Base-by-base conservation (phyloP, 2,113 vertebrate genomes). In the Pseudorasbora parva region DNA sequence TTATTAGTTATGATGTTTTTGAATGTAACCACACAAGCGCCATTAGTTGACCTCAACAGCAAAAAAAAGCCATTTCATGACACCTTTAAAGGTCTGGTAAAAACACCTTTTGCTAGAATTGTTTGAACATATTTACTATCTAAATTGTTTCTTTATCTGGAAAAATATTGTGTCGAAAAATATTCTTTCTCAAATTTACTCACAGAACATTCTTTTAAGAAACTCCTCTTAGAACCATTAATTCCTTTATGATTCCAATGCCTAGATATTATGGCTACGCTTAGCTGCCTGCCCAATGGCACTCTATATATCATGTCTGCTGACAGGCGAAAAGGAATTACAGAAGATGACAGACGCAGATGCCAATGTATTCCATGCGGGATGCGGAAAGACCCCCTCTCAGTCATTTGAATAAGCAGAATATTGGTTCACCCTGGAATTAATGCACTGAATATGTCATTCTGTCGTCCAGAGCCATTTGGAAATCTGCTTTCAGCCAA, bases 351-450 rank as follows among this genome's bases (percentile, higher is more conserved):
- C 27, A 85, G 57, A 47, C 17, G 11, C 37, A 56, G 60, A 56
- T 49, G 45, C 59, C 74, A 76, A 57, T 57, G n/a, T 78, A 59
- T 59, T 78, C 75, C 56, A 59, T 25, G 25, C 2, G 25, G 59
- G 8, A 79, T 47, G 57, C 1, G 3, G 54, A 78, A 59, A 41
- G 59, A 47, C 23, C 41, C 77, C 75, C 33, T 78, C 33, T 43
- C 54, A 59, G 75, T 43, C 75, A 62, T 47, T 19, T 45, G 37
- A 79, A 64, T 79, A 59, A 47, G 14, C 41, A 62, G 41, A 64
- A 79, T 79, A 79, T 62, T 66, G 43, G 17, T 79, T 45, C 43
- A 66, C 23, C 47, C 37, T 60, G 3, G 56, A 62, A 78, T 59
- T 37, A 59, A 77, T 57, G 33, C 30, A 27, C 1, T 19, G 25